Percentiles rank a stretch among this genome's conserved stretches.
Conservation (phyloP, 2,888 invertebrate species). For the Venusia cambrica region DNA sequence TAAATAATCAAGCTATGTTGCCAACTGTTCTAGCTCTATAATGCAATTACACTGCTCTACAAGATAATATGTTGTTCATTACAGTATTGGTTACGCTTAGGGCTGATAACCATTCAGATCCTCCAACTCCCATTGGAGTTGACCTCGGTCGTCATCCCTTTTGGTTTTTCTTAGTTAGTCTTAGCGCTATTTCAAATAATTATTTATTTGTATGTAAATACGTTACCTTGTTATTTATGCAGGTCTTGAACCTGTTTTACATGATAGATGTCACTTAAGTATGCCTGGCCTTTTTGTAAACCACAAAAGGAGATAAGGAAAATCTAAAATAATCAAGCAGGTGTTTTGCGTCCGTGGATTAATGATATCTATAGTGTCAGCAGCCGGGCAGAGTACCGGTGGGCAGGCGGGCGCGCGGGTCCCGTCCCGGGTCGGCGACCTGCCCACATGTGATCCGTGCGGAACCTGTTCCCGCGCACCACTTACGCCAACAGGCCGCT, state of each 20-base stretch:
- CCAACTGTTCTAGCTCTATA: constrained; percentile 46
- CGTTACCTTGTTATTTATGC: too few relatives aligned
- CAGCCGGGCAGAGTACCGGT: constrained; percentile 26
- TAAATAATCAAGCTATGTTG: constrained; percentile 56
- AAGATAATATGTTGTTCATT: too few relatives aligned
- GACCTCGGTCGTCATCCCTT: too few relatives aligned
- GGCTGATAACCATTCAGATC: too few relatives aligned
- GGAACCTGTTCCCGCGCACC: constrained; percentile 71
- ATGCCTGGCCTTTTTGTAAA: constrained; percentile 1
- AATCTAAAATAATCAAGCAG: background rate
- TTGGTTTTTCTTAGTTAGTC: too few relatives aligned
- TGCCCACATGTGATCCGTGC: constrained; percentile 66
- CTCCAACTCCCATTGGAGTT: too few relatives aligned
- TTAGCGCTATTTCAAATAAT: too few relatives aligned
- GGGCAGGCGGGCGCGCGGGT: constrained; percentile 38
- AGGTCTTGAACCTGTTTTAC: background rate
- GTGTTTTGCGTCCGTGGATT: constrained; percentile 20
- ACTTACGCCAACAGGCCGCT: constrained; percentile 52
- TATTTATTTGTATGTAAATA: too few relatives aligned
- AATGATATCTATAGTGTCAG: constrained; percentile 17
- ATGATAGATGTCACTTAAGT: constrained; percentile 1
- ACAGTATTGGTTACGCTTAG: too few relatives aligned
- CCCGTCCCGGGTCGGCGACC: constrained; percentile 63
- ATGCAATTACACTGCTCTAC: too few relatives aligned
- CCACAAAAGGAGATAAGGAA: background rate